These are phyloP conservation scores for Nixonia krombeini DNA, from an alignment of 1,140 invertebrate genomes.

Conservation along the genomic window DNA sequence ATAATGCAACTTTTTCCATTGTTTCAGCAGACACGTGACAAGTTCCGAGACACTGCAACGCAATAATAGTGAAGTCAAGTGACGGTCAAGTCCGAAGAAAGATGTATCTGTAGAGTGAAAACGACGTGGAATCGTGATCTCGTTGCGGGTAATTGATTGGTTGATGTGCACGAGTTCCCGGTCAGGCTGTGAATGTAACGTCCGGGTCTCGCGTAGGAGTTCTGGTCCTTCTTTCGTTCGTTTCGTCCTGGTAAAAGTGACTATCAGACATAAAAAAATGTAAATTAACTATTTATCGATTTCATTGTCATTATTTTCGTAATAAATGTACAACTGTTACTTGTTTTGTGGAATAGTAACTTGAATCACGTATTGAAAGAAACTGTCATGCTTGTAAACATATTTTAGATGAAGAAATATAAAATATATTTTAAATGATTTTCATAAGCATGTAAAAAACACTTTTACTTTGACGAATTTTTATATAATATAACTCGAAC, in stretches of 20 bases:
- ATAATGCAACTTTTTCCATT: too few species aligned
- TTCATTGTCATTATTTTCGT: too few species aligned
- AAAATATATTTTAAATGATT: too few species aligned
- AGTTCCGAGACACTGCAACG: too few species aligned
- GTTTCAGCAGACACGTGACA: too few species aligned
- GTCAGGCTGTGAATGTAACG: slow-evolving; percentile 73
- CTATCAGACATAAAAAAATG: slow-evolving; percentile 35
- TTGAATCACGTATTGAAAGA: too few species aligned
- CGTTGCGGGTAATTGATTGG: slow-evolving; percentile 22
- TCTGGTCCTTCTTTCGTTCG: slow-evolving; percentile 47
- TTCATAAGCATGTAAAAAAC: too few species aligned
- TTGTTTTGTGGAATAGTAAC: too few species aligned
- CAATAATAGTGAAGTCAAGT: slow-evolving; percentile 25
- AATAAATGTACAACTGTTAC: too few species aligned
- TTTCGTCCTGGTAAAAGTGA: slow-evolving; percentile 46
- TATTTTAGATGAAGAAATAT: too few species aligned
- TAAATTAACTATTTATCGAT: slow-evolving; percentile 12
- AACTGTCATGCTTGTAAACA: too few species aligned
- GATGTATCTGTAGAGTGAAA: slow-evolving; percentile 34
- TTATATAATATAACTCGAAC: slow-evolving; percentile 21
- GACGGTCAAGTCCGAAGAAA: slow-evolving; percentile 4
- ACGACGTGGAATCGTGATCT: slow-evolving; percentile 6
- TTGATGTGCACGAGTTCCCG: slow-evolving; percentile 55
- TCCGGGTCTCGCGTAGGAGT: slow-evolving; percentile 60
- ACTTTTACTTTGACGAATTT: slow-evolving; percentile 28